These are phyloP conservation scores for Cataglyphis livida DNA, from an alignment of 2,888 invertebrate genomes.

Conservation along the genomic window DNA sequence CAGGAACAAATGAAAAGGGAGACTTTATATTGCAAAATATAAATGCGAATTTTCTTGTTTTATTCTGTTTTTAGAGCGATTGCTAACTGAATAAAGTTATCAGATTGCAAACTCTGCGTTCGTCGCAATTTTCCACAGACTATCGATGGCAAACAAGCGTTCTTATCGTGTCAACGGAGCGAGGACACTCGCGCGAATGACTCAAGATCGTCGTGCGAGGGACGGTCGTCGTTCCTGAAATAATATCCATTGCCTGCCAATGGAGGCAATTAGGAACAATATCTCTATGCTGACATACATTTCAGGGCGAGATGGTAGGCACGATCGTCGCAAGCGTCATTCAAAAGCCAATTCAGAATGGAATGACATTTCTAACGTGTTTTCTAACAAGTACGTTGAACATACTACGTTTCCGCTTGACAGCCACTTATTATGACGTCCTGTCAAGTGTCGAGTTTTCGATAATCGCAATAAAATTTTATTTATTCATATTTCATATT, in stretches of 20 bases:
- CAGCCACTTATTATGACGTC: conserved; percentile 5
- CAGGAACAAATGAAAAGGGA: neutral
- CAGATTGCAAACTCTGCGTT: neutral
- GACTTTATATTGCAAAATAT: neutral
- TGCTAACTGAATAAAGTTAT: neutral
- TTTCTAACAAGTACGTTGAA: conserved; percentile 35
- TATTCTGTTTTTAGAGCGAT: neutral
- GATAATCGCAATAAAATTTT: neutral
- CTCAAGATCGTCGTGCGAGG: conserved; percentile 14
- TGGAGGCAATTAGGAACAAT: conserved; percentile 71
- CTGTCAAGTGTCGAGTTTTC: conserved; percentile 2
- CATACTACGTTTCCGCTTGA: neutral
- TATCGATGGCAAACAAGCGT: conserved; percentile 16
- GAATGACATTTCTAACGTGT: conserved; percentile 34
- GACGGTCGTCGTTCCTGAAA: conserved; percentile 56
- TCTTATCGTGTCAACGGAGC: conserved; percentile 26
- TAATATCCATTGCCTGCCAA: conserved; percentile 70
- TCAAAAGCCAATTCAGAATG: conserved; percentile 29
- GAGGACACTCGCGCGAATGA: conserved; percentile 11
- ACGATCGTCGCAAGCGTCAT: conserved; percentile 21
- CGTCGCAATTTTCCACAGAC: conserved; percentile 11
- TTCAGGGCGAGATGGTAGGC: conserved; percentile 54
- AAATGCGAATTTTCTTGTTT: neutral
- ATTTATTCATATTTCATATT: neutral
- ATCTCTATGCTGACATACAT: conserved; percentile 66